These are phyloP conservation scores for Triplophysa yarkandensis DNA, from an alignment of 2,797 vertebrate species.

Conservation along the genomic window DNA sequence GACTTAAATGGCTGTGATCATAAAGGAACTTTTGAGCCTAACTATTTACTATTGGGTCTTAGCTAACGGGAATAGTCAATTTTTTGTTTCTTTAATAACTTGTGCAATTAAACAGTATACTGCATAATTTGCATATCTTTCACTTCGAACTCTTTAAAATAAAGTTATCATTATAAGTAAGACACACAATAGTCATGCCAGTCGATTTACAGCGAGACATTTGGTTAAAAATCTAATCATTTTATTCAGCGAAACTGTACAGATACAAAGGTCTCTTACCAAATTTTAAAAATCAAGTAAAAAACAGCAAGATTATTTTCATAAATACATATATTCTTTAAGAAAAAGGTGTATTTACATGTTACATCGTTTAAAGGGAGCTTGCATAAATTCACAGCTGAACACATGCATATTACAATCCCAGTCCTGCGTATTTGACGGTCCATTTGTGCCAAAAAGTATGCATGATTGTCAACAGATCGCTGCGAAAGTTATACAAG, in stretches of 20 bases:
- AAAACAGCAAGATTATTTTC: conserved; percentile 70
- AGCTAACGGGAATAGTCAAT: not conserved
- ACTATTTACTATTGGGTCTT: not conserved
- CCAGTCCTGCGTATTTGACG: conserved; percentile 41
- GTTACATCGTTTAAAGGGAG: conserved; percentile 77
- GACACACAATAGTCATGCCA: not conserved
- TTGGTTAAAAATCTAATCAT: conserved; percentile 70
- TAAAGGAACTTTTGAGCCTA: not conserved
- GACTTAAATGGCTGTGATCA: no score
- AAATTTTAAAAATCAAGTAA: conserved; percentile 77
- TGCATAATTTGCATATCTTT: not conserved
- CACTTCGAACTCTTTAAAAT: not conserved
- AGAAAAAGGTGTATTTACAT: conserved; percentile 86
- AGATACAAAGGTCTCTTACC: conserved; percentile 69
- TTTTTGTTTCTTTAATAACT: not conserved
- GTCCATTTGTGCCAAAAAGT: conserved; percentile 56
- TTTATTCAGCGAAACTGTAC: conserved; percentile 83
- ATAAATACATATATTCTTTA: conserved; percentile 90
- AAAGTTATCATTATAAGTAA: not conserved
- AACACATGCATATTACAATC: conserved; percentile 72
- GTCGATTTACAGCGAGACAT: conserved; percentile 22
- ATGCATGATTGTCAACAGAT: conserved; percentile 63
- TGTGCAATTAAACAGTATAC: not conserved
- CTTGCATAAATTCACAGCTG: conserved; percentile 77
- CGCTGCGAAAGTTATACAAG: conserved; percentile 60